Conservation (phyloP, 2,888 invertebrate species). For the Lutraria lutraria region DNA sequence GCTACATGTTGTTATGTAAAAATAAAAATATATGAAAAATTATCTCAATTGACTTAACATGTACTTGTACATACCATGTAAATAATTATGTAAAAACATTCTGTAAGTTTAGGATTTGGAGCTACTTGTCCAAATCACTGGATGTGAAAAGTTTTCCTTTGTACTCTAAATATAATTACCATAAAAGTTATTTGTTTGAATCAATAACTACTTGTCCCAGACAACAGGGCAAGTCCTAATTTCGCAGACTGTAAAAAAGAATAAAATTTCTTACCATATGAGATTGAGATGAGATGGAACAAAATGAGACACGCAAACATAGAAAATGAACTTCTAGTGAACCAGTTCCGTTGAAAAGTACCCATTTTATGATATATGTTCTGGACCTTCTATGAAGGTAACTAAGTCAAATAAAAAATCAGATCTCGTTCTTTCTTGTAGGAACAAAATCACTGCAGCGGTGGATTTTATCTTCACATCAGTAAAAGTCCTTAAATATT, state of each 20-base stretch:
- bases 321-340: background rate
- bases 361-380: background rate
- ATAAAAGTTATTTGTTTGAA: background rate
- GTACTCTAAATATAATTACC: too few species aligned
- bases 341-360: background rate
- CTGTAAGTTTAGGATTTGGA: too few species aligned
- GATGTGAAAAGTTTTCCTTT: too few species aligned
- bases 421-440: background rate
- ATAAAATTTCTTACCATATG: background rate
- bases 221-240: too few species aligned
- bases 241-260: background rate
- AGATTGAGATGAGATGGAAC: background rate
- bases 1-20: too few species aligned
- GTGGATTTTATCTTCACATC: background rate
- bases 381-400: background rate
- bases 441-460: background rate
- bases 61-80: too few species aligned
- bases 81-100: too few species aligned
- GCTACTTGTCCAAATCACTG: too few species aligned
- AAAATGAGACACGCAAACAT: background rate
- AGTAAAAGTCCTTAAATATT: background rate
- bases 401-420: background rate
- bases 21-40: too few species aligned
- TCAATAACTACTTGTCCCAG: too few species aligned
- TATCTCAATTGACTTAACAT: too few species aligned